phyloP scores from a whole-genome alignment of 2,888 invertebrate species.

The Morpho achilles region DNA sequence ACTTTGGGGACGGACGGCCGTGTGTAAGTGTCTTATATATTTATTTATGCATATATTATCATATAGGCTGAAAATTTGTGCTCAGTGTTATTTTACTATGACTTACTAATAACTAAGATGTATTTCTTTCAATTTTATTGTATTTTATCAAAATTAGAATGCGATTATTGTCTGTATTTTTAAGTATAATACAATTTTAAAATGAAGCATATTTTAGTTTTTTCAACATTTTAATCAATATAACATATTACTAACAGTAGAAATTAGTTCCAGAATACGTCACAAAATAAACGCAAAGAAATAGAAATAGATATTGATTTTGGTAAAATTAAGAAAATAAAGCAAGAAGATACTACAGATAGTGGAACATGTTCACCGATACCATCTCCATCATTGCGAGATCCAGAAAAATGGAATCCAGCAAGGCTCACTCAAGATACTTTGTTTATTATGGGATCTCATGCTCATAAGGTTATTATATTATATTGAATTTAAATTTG shows the following conservation, averaged over 20 bases:
- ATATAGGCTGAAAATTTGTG: too few relatives aligned
- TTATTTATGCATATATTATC: too few relatives aligned
- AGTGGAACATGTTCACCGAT: constrained; percentile 57
- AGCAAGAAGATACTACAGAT: constrained; percentile 57
- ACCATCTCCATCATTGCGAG: constrained; percentile 73
- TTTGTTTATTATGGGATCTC: constrained; percentile 88
- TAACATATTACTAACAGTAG: constrained; percentile 32
- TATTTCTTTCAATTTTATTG: too few relatives aligned
- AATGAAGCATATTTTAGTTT: too few relatives aligned
- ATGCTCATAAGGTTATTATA: constrained; percentile 80
- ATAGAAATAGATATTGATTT: constrained; percentile 83
- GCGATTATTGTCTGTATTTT: too few relatives aligned
- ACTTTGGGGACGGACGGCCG: too few relatives aligned
- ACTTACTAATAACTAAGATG: too few relatives aligned
- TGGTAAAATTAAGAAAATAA: constrained; percentile 63
- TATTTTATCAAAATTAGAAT: too few relatives aligned
- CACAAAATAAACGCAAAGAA: constrained; percentile 81
- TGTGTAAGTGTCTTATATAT: too few relatives aligned
- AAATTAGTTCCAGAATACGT: constrained; percentile 61
- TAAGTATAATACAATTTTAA: too few relatives aligned
- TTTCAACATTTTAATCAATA: too few relatives aligned
- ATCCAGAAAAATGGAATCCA: constrained; percentile 86
- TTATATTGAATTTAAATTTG: background rate
- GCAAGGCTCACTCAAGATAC: constrained; percentile 85
- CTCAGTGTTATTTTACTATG: too few relatives aligned